A percentile compares a stretch with the other conserved stretches of the same genome.
Conservation (phyloP, 2,113 vertebrate species). For the Scopus umbretta region DNA sequence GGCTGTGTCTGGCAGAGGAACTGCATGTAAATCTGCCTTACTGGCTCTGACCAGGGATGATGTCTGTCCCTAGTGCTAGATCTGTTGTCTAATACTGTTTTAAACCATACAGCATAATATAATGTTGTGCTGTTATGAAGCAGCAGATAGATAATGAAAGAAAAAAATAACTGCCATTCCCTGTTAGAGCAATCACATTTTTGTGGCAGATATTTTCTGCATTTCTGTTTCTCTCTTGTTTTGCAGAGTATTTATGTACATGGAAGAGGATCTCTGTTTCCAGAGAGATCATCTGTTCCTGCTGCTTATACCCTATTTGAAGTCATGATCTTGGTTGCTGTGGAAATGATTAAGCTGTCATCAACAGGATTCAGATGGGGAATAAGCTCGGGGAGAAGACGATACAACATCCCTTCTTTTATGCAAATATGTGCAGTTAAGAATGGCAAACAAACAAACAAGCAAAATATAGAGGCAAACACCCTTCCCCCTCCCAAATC, state of each 20-base stretch:
- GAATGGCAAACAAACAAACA: conserved; percentile 22
- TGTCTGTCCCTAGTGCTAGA: neutral
- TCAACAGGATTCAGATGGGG: conserved; percentile 28
- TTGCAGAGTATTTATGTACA: neutral
- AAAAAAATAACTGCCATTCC: neutral
- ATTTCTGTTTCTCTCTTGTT: neutral
- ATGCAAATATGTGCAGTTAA: conserved; percentile 35
- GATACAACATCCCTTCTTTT: conserved; percentile 4
- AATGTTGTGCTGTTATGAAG: neutral
- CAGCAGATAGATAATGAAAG: neutral
- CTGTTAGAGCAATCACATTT: neutral
- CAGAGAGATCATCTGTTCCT: conserved; percentile 40
- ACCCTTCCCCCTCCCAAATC: neutral
- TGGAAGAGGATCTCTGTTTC: neutral
- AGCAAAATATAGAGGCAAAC: neutral
- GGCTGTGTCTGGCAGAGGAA: neutral
- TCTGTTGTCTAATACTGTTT: neutral
- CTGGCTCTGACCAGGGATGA: neutral
- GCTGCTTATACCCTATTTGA: neutral
- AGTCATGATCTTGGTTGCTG: conserved; percentile 49
- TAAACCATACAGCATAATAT: neutral
- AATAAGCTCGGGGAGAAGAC: conserved; percentile 30
- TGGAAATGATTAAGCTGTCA: conserved; percentile 64
- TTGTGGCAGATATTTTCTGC: neutral
- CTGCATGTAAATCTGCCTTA: neutral